Conservation (phyloP, 2,888 invertebrate genomes). For the Myopa testacea region DNA sequence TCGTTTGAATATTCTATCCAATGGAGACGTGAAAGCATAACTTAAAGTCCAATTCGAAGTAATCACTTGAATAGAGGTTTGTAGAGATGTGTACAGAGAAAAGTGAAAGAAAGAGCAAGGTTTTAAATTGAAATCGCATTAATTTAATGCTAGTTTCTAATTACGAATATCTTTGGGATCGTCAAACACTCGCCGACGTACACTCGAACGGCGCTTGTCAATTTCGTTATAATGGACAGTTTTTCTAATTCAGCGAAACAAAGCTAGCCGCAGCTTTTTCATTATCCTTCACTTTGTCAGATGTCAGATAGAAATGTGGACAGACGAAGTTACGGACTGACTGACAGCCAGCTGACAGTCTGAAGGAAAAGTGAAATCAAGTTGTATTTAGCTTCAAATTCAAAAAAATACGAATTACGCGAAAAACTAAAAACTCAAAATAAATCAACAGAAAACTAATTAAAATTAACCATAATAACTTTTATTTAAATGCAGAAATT, state of each 20-base stretch:
- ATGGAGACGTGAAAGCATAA: too few species aligned
- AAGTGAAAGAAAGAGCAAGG: slow-evolving; percentile 8
- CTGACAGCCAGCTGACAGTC: too few species aligned
- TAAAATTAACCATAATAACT: background rate
- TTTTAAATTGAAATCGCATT: slow-evolving; percentile 4
- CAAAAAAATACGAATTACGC: too few species aligned
- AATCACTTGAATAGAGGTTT: background rate
- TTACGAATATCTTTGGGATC: background rate
- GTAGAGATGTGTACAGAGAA: background rate
- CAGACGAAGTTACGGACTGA: too few species aligned
- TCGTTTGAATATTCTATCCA: too few species aligned
- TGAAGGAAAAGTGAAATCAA: background rate
- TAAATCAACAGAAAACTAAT: background rate
- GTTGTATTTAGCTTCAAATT: background rate
- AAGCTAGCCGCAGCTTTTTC: background rate
- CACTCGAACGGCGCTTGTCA: background rate
- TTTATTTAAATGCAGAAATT: too few species aligned
- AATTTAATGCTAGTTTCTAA: background rate
- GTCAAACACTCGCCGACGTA: background rate
- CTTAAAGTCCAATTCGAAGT: too few species aligned
- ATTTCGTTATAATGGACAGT: background rate
- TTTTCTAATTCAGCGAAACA: background rate
- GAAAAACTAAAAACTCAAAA: background rate
- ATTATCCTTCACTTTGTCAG: too few species aligned
- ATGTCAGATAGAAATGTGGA: too few species aligned